Conservation (phyloP, 1,140 invertebrate genomes). For the Hypsibius dujardini region DNA sequence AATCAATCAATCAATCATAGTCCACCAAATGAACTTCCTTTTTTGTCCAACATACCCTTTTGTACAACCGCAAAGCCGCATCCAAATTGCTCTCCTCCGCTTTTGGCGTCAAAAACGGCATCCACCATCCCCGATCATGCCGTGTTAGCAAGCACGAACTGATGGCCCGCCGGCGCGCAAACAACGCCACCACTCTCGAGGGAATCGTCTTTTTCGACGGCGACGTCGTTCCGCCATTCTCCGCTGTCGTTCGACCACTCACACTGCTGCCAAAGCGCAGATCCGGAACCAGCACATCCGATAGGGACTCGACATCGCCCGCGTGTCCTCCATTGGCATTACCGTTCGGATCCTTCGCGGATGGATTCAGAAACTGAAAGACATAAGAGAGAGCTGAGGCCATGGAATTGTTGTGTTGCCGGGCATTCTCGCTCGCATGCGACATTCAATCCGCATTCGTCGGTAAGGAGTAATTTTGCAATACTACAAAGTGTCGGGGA, state of each 20-base stretch:
- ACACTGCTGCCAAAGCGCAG: constrained; percentile 8
- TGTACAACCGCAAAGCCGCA: neutral
- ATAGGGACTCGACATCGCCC: neutral
- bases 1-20: too few relatives aligned
- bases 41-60: neutral
- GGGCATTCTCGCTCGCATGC: too few relatives aligned
- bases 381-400: neutral
- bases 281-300: neutral
- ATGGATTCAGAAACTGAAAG: constrained; percentile 8
- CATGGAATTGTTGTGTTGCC: neutral
- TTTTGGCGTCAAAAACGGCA: constrained; percentile 8
- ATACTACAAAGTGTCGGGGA: too few relatives aligned
- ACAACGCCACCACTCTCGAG: neutral
- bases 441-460: too few relatives aligned
- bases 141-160: constrained; percentile 7
- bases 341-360: constrained; percentile 2
- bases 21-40: too few relatives aligned
- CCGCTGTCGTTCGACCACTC: neutral
- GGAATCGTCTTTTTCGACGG: neutral
- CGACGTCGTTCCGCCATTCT: neutral
- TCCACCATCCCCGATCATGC: neutral
- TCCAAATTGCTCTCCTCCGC: constrained; percentile 10
- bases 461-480: too few relatives aligned
- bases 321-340: neutral
- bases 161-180: neutral